These are phyloP conservation scores for Parnassius glacialis DNA, from an alignment of 2,888 invertebrate genomes.

Conservation along the genomic window DNA sequence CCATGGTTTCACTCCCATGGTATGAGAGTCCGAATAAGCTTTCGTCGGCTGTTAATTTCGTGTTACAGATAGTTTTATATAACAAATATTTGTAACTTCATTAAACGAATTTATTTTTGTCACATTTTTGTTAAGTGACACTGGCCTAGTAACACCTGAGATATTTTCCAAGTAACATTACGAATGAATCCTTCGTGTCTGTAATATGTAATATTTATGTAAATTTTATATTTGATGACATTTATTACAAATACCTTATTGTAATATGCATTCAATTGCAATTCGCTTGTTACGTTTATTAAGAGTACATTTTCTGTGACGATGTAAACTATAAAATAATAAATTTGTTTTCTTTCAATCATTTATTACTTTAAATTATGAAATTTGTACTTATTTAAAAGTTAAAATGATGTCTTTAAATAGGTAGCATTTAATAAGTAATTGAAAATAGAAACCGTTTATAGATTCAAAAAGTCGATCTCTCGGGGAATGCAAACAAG, in stretches of 20 bases:
- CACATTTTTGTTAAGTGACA: not conserved
- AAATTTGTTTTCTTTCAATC: not conserved
- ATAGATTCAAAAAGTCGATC: not conserved
- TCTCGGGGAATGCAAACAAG: too few species aligned
- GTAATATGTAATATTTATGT: not conserved
- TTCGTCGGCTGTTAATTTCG: too few species aligned
- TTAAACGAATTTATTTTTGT: too few species aligned
- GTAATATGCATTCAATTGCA: not conserved
- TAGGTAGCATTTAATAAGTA: too few species aligned
- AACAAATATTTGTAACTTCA: too few species aligned
- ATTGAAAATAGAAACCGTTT: not conserved
- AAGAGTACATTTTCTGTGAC: not conserved
- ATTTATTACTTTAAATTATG: not conserved
- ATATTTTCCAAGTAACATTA: not conserved
- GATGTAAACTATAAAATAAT: not conserved
- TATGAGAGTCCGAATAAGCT: too few species aligned
- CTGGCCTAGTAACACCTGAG: not conserved
- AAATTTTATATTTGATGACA: not conserved
- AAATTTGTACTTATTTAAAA: too few species aligned
- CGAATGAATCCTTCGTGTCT: not conserved
- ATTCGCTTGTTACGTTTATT: not conserved
- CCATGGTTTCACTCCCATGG: too few species aligned
- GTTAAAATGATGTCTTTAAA: too few species aligned
- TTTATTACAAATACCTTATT: not conserved
- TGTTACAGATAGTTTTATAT: too few species aligned